These are phyloP conservation scores for Apis mellifera DNA, from an alignment of 1,140 invertebrate genomes.

Conservation along the genomic window DNA sequence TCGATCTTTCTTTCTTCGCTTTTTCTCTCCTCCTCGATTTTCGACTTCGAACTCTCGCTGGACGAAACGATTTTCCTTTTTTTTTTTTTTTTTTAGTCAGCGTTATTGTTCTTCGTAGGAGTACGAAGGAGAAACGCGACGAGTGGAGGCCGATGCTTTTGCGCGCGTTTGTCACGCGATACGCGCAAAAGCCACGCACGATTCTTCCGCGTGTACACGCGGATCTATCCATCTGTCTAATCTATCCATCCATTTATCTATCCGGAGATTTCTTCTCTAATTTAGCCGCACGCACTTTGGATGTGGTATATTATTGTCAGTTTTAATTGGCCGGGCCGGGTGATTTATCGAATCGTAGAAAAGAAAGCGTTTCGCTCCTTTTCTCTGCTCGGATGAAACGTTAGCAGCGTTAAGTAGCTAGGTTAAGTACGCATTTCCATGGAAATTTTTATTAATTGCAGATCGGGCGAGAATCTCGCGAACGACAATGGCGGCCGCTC, in stretches of 20 bases:
- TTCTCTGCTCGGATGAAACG: slow-evolving; percentile 55
- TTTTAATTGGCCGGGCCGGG: slow-evolving; percentile 55
- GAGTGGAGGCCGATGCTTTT: background rate
- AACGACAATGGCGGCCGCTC: slow-evolving; percentile 21
- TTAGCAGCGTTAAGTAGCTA: background rate
- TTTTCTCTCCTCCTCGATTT: background rate
- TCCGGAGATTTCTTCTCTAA: slow-evolving; percentile 56
- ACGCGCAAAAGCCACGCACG: background rate
- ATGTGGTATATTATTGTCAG: slow-evolving; percentile 37
- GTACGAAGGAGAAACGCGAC: background rate
- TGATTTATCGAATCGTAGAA: slow-evolving; percentile 59
- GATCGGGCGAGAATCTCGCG: slow-evolving; percentile 10
- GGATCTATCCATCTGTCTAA: background rate
- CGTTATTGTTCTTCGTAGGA: too few relatives aligned
- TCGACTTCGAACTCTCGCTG: too few relatives aligned
- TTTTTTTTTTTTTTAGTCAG: too few relatives aligned
- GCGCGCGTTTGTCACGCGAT: slow-evolving; percentile 43
- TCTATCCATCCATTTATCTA: too few relatives aligned
- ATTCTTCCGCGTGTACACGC: slow-evolving; percentile 58
- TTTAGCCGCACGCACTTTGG: slow-evolving; percentile 35
- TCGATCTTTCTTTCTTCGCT: too few relatives aligned
- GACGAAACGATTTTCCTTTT: too few relatives aligned
- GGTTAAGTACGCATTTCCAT: slow-evolving; percentile 42
- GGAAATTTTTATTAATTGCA: slow-evolving; percentile 51
- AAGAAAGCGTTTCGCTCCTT: slow-evolving; percentile 57